Evolutionary conservation across 1,140 invertebrate species (phyloP), one percentile per base, ranked within the genome.

Genomic region (Zaprionus africanus): DNA sequence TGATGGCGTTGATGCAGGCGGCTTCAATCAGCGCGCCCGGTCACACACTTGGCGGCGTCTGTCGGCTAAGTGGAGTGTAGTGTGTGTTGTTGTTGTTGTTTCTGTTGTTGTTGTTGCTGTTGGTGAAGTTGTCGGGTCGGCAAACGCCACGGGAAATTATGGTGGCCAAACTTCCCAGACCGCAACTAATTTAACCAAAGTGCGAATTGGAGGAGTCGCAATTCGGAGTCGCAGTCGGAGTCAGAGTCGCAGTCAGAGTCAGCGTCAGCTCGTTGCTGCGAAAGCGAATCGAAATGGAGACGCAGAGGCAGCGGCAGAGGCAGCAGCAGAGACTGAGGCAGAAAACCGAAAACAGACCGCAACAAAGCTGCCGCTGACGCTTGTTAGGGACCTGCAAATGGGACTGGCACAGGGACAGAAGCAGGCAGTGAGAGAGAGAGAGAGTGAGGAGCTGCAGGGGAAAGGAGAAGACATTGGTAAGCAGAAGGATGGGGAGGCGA

Each of bases 171-270:
- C 85, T 90, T 90, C 85, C 86, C 85, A 90, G 85, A 90, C 85
- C 85, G 85, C 85, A 90, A 90, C 85, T 90, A 90, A 90, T 90
- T 90, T 90, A 90, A 90, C 86, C 86, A 90, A 90, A 90, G 85
- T 90, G 85, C 85, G 85, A 90, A 90, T 90, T 90, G 86, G 85
- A 90, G 85, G 84, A 88, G 84, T 88, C 76, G 76, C 79, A 85
- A 82, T 87, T 76, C 77, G 83, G 76, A 86, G 77, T 86, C 82
- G 49, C 65, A 78, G 73, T 67, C 65, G 58, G 53, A 74, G 74
- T 72, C 54, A 61, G 58, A 36, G 53, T 64, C 74, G 69, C 66
- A 83, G 73, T 83, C 76, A 65, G 46, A 73, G 68, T 74, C 31
- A 34, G 31, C 31, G 31, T 41, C 38, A 68, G 59, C 67, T 66